Conservation (phyloP, 2,113 vertebrate genomes). For the Orientallactaga bullata region DNA sequence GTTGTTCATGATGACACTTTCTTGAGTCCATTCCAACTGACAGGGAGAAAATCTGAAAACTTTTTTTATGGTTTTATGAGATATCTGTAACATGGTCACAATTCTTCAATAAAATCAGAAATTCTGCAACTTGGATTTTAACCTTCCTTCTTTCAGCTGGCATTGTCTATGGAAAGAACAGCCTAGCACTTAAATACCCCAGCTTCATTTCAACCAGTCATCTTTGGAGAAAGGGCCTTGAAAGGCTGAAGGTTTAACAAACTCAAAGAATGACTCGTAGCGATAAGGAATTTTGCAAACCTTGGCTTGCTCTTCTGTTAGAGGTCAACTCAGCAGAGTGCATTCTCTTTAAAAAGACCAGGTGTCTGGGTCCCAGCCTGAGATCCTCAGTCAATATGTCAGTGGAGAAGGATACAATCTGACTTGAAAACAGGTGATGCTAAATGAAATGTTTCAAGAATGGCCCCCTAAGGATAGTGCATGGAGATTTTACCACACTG, state of each 20-base stretch:
- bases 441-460: not conserved
- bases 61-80: not conserved
- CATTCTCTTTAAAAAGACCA: not conserved
- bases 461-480: not conserved
- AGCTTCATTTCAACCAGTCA: not conserved
- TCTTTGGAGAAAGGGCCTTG: not conserved
- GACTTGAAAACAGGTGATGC: not conserved
- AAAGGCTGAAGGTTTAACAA: not conserved
- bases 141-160: not conserved
- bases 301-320: not conserved
- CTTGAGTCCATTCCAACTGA: not conserved
- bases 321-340: not conserved
- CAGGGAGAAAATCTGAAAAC: constrained; percentile 1
- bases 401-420: not conserved
- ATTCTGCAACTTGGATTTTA: not conserved
- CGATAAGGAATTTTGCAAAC: constrained; percentile 1
- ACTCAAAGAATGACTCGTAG: not conserved
- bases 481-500: not conserved
- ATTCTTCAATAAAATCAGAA: constrained; percentile 1
- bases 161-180: not conserved
- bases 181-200: not conserved
- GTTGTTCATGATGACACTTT: constrained; percentile 11
- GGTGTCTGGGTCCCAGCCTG: constrained; percentile 12
- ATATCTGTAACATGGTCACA: not conserved
- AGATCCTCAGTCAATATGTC: not conserved